Evolutionary conservation across 1,140 invertebrate species (phyloP), one percentile per base, ranked within the genome.

Genomic region (Nymphalis io): DNA sequence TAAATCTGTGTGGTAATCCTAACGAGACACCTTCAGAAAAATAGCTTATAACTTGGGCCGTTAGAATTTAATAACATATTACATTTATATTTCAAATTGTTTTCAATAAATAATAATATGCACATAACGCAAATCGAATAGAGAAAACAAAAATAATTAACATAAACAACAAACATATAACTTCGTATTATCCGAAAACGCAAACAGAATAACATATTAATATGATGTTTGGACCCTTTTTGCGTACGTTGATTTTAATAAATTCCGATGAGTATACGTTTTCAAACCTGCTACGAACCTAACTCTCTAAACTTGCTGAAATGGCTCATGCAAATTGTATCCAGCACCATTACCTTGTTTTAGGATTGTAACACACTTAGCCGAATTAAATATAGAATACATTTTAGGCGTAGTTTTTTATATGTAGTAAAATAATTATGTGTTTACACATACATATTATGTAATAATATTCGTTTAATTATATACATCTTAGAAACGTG

Each of bases 291-390:
- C 42, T 40, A 48, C 46, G 48, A 67, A 65, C 65, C 61, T 21
- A 33, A 46, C 53, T 42, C 62, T 60, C 53, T 39, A 66, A 67
- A 77, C 63, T 60, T 67, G 82, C 74, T 84, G 81, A 82, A 68
- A 76, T 72, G 76, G 75, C 69, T 84, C 75, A 83, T 77, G 72
- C 70, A 81, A 83, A 83, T 80, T 80, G 74, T 75, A 84, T 83
- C 59, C 40, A 40, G 72, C 68, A 53, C 70, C 63, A 68, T 83
- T 78, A 74, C 74, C 63, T 75, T 64, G 74, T 74, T 73, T 80
- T 72, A 74, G 73, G 51, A 72, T 69, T 57, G 62, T 70, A 68
- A 48, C 60, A 72, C 57, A 64, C 23, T 48, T 23, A 46, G 46
- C 8, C n/a, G 11, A 48, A 55, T 27, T 33, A 33, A 33, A 33